Evolutionary conservation across 2,113 vertebrate species (phyloP), one percentile per base, ranked within the genome.

Genomic region (Acrocephalus kingi): DNA sequence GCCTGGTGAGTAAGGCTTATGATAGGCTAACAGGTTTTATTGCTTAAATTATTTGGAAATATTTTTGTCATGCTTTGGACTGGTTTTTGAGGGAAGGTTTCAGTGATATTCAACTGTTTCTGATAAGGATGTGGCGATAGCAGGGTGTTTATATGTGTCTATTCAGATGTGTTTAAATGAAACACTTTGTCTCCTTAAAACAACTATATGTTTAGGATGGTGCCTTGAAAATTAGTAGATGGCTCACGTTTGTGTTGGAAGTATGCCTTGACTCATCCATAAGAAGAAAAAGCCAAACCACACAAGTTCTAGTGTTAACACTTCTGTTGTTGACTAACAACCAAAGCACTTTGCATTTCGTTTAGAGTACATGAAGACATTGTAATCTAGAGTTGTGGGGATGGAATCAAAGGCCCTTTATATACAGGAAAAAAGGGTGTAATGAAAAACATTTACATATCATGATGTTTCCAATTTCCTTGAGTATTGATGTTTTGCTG

Each of bases 181-280:
- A 95, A 74, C 22, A 33, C 46, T 78, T 39, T 35, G 55, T 81
- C 56, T 92, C 43, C 64, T 84, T 76, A 56, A 84, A 89, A 71
- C 79, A 80, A 64, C 48, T 78, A 20, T 4, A 0, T 92, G 22
- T 74, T 78, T 72, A 55, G 52, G 49, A 63, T 80, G 64, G 17
- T 89, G 77, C 84, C 80, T 75, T 19, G 24, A 81, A 84, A 92
- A 92, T 93, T 84, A 87, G 21, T 90, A 58, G 78, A 48, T 80
- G 76, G 55, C 30, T 93, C 43, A 46, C 37, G 43, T 52, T 85
- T 81, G 33, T 81, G 24, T 93, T 93, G 83, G 80, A 90, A 87
- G 31, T 33, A 31, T 84, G 76, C 91, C 35, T 82, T 43, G 27
- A 59, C 24, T 92, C 55, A 48, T 81, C 31, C 49, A 3, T 71